These are phyloP conservation scores for Caranx melampygus DNA, from an alignment of 2,113 vertebrate species.

Conservation along the genomic window DNA sequence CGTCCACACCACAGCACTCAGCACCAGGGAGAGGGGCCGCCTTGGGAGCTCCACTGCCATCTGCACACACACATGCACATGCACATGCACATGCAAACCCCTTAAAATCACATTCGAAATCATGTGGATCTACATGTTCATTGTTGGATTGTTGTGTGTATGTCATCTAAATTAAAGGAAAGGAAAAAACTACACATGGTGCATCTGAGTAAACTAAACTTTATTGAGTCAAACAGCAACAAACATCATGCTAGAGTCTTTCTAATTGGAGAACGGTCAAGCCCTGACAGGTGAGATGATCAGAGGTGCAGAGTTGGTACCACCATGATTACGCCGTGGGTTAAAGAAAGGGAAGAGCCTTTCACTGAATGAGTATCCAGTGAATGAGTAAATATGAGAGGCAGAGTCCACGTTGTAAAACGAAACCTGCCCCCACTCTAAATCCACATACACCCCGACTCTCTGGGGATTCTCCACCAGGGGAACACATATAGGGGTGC, in stretches of 20 bases:
- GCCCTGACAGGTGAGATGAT: conserved; percentile 58
- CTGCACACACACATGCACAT: conserved; percentile 55
- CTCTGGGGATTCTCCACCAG: conserved; percentile 78
- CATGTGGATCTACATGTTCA: neutral
- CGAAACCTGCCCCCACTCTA: conserved; percentile 85
- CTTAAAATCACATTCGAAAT: conserved; percentile 1
- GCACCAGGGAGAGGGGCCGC: conserved; percentile 78
- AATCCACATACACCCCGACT: conserved; percentile 88
- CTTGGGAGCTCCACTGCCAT: conserved; percentile 62
- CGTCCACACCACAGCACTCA: conserved; percentile 89
- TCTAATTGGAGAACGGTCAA: neutral
- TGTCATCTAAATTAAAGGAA: neutral
- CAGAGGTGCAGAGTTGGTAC: conserved; percentile 74
- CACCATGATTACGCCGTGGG: conserved; percentile 66
- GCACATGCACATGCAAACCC: conserved; percentile 26
- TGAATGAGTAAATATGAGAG: conserved; percentile 87
- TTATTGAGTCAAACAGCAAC: conserved; percentile 57
- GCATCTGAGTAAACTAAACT: conserved; percentile 13
- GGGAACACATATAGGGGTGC: conserved; percentile 65
- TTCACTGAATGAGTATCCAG: conserved; percentile 81
- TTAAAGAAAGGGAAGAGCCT: conserved; percentile 87
- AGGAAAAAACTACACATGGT: neutral
- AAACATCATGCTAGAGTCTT: conserved; percentile 3
- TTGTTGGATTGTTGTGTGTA: neutral
- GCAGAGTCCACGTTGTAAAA: conserved; percentile 83